phyloP scores from a whole-genome alignment of 2,113 vertebrate species.

The Mormyrus iriodes region DNA sequence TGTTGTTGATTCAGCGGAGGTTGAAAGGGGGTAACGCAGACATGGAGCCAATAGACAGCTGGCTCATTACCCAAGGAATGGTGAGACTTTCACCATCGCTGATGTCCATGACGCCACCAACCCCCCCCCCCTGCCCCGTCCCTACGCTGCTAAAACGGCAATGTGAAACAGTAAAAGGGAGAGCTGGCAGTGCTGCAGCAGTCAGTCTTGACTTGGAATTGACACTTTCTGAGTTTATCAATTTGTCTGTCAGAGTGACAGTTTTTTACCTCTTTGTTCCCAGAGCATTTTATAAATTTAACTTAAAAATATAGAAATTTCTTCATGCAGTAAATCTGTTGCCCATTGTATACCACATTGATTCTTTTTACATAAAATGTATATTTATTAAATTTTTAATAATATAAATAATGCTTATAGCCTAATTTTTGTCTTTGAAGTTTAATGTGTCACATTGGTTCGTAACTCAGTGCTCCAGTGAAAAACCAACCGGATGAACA shows the following conservation, averaged over 20 bases:
- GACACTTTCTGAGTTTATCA: neutral
- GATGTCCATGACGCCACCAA: conserved; percentile 48
- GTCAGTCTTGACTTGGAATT: neutral
- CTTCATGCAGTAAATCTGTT: neutral
- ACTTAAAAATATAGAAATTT: neutral
- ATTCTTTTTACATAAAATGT: neutral
- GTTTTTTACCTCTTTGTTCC: neutral
- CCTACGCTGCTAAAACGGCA: conserved; percentile 23
- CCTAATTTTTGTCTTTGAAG: neutral
- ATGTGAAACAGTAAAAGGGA: conserved; percentile 25
- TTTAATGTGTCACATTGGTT: neutral
- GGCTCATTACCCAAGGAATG: conserved; percentile 99
- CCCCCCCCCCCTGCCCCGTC: conserved; percentile 23
- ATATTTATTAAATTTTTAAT: neutral
- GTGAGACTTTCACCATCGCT: conserved; percentile 81
- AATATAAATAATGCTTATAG: neutral
- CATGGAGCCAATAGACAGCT: conserved; percentile 98
- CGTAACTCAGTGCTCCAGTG: neutral
- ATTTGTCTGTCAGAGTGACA: neutral
- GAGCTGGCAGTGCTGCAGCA: neutral
- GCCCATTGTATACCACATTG: neutral
- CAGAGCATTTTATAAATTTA: neutral
- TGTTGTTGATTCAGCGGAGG: conserved; percentile 87
- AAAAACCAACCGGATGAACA: neutral
- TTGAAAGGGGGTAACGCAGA: conserved; percentile 83